Percentiles rank a stretch among this genome's conserved stretches.
Evolutionary conservation across 2,113 vertebrate genomes (phyloP).

Genomic region (Corvus moneduloides): DNA sequence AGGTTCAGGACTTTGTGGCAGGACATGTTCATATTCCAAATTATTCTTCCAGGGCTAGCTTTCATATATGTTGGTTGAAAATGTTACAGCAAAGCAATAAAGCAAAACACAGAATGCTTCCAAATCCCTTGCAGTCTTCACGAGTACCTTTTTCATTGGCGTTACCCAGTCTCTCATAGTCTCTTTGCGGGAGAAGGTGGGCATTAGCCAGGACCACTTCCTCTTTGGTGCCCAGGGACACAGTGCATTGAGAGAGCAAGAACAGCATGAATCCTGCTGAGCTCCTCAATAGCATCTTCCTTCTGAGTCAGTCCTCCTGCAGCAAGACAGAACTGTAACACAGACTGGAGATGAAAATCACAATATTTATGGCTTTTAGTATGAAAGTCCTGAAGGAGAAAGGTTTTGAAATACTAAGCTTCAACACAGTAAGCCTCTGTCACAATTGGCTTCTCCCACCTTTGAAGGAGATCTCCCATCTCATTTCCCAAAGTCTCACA

Average conservation of each 20-base stretch:
- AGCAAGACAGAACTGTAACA: background rate
- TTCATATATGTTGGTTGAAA: background rate
- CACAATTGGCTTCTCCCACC: background rate
- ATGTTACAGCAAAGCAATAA: background rate
- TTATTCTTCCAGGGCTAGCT: background rate
- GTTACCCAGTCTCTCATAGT: constrained; percentile 73
- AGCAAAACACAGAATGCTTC: background rate
- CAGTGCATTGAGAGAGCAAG: constrained; percentile 13
- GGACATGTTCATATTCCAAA: background rate
- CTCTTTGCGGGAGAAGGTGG: constrained; percentile 72
- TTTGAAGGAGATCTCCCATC: background rate
- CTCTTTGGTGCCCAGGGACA: constrained; percentile 39
- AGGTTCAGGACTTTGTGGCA: background rate
- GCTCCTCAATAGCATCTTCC: constrained; percentile 1
- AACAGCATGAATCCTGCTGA: constrained; percentile 25
- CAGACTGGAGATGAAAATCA: background rate
- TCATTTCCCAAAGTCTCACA: background rate
- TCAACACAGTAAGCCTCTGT: background rate
- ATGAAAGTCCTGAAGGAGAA: background rate
- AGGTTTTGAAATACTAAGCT: background rate
- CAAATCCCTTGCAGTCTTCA: background rate
- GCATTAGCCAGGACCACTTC: constrained; percentile 70
- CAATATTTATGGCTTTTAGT: background rate
- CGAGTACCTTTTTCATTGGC: constrained; percentile 74
- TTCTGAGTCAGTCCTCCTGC: background rate